These are phyloP conservation scores for Labeo rohita DNA, from an alignment of 2,113 vertebrate species.

Conservation along the genomic window DNA sequence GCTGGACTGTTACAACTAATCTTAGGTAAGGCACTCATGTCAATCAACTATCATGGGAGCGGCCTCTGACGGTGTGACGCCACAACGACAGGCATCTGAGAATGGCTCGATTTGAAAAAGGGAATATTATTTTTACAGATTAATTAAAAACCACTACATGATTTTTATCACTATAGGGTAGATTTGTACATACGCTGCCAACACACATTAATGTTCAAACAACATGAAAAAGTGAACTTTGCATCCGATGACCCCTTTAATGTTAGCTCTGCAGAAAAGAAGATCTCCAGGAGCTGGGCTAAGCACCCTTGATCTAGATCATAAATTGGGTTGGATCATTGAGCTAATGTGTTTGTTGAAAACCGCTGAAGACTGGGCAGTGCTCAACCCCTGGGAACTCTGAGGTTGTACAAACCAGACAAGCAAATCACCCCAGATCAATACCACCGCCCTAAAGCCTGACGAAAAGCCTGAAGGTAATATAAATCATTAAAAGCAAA, in stretches of 20 bases:
- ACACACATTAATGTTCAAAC: too few species aligned
- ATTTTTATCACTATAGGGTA: too few species aligned
- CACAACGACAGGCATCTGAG: too few species aligned
- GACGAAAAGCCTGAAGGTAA: neutral
- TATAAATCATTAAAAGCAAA: constrained; percentile 41
- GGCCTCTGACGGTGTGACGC: too few species aligned
- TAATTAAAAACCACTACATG: too few species aligned
- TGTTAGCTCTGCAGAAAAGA: neutral
- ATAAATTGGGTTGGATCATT: constrained; percentile 15
- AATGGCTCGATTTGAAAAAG: too few species aligned
- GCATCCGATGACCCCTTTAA: neutral
- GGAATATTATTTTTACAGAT: too few species aligned
- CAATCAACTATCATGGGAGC: too few species aligned
- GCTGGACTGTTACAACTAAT: too few species aligned
- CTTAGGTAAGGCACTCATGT: too few species aligned
- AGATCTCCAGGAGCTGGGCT: neutral
- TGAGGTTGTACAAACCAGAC: constrained; percentile 2
- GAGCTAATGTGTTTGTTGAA: constrained; percentile 1
- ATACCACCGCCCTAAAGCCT: neutral
- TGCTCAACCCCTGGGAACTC: constrained; percentile 24
- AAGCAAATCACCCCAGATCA: constrained; percentile 28
- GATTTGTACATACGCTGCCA: too few species aligned
- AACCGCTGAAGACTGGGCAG: neutral
- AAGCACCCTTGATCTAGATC: constrained; percentile 12
- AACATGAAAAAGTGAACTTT: too few species aligned